These are phyloP conservation scores for Ypsolopha scabrella DNA, from an alignment of 2,888 invertebrate species.

Conservation along the genomic window DNA sequence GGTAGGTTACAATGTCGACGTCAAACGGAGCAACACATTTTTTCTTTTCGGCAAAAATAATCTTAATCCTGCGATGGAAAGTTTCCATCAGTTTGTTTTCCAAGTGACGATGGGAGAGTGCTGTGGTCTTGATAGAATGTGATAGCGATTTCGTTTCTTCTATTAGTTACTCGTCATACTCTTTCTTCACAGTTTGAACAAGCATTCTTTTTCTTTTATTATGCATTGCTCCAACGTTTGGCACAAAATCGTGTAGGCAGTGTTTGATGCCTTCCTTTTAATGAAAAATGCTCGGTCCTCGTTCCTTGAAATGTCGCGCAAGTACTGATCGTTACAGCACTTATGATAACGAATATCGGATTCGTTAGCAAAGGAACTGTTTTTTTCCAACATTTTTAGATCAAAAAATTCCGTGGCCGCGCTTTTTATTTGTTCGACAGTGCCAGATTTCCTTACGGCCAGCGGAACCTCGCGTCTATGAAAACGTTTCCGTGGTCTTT, in stretches of 20 bases:
- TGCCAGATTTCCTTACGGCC: constrained; percentile 13
- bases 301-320: constrained; percentile 11
- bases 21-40: constrained; percentile 6
- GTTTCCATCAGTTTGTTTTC: no score
- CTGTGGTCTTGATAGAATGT: constrained; percentile 12
- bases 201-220: constrained; percentile 17
- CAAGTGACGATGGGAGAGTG: no score
- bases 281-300: constrained; percentile 9
- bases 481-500: constrained; percentile 14
- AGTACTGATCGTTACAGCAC: constrained; percentile 15
- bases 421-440: constrained; percentile 13
- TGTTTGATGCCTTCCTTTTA: constrained; percentile 14
- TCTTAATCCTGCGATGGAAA: no score
- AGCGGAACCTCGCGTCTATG: constrained; percentile 15
- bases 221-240: constrained; percentile 16
- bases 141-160: constrained; percentile 16
- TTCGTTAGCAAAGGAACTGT: constrained; percentile 14
- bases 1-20: constrained; percentile 5
- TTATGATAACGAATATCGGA: constrained; percentile 13
- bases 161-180: constrained; percentile 15
- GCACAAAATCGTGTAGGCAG: constrained; percentile 15
- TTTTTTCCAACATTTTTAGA: constrained; percentile 13
- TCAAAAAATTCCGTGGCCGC: constrained; percentile 13
- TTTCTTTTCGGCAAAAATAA: no score
- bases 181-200: constrained; percentile 18